A percentile compares a stretch with the other conserved stretches of the same genome.
phyloP scores from a whole-genome alignment of 2,113 vertebrate genomes.

The Dendropsophus ebraccatus region DNA sequence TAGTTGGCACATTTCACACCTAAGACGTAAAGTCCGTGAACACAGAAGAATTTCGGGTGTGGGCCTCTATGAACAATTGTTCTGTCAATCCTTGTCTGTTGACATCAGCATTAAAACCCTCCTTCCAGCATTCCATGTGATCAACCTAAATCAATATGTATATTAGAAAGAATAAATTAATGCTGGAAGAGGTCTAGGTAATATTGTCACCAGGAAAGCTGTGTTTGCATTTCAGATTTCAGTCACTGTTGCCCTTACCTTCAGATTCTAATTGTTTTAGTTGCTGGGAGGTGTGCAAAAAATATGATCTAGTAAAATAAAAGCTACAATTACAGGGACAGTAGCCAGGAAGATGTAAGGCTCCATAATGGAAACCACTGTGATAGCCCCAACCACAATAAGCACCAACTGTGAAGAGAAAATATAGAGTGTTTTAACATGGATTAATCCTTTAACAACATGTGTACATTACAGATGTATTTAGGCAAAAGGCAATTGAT shows the following conservation, averaged over 20 bases:
- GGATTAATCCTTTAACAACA: neutral
- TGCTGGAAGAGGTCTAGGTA: conserved; percentile 8
- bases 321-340: conserved; percentile 85
- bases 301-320: conserved; percentile 90
- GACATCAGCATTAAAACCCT: conserved; percentile 29
- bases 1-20: conserved; percentile 27
- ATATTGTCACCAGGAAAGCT: neutral
- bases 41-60: conserved; percentile 40
- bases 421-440: neutral
- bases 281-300: conserved; percentile 93
- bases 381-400: conserved; percentile 90
- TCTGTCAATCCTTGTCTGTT: conserved; percentile 31
- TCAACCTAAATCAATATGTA: conserved; percentile 40
- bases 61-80: conserved; percentile 34
- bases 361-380: conserved; percentile 88
- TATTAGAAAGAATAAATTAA: conserved; percentile 20
- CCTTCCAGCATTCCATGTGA: conserved; percentile 36
- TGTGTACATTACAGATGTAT: too few species aligned
- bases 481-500: too few species aligned
- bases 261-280: conserved; percentile 97
- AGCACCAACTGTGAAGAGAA: conserved; percentile 81
- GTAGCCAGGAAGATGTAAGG: conserved; percentile 96
- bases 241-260: conserved; percentile 76
- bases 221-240: conserved; percentile 18
- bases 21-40: conserved; percentile 11